phyloP scores from a whole-genome alignment of 2,888 invertebrate species.

The Trissolcus japonicus region DNA sequence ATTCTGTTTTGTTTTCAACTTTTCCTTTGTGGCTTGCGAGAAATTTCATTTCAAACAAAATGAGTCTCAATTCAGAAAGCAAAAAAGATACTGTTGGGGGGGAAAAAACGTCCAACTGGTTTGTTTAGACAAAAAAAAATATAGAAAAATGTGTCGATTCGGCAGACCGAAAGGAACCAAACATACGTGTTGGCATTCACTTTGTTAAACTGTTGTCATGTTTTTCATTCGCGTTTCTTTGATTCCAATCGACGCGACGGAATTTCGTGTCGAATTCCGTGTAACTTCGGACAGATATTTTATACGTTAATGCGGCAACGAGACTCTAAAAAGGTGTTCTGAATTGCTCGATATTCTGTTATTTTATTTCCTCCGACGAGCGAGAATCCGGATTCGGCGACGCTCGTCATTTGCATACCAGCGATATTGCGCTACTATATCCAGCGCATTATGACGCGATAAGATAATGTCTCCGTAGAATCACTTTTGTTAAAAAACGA shows the following conservation, averaged over 20 bases:
- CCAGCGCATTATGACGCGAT: constrained; percentile 42
- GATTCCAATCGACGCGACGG: constrained; percentile 25
- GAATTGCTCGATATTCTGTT: constrained; percentile 22
- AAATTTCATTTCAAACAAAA: too few species aligned
- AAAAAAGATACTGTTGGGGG: too few species aligned
- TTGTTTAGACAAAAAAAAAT: too few species aligned
- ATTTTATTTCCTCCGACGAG: not conserved
- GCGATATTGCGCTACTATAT: constrained; percentile 52
- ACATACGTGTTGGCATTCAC: constrained; percentile 7
- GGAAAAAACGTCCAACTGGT: too few species aligned
- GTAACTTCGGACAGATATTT: constrained; percentile 30
- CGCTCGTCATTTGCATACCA: constrained; percentile 48
- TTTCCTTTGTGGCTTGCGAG: too few species aligned
- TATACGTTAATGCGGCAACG: constrained; percentile 24
- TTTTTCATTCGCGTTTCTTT: constrained; percentile 17
- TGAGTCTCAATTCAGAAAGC: too few species aligned
- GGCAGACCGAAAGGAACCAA: too few species aligned
- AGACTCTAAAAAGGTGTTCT: constrained; percentile 28
- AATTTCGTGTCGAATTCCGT: constrained; percentile 24
- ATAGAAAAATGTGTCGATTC: too few species aligned
- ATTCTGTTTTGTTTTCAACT: too few species aligned
- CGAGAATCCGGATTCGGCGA: constrained; percentile 15
- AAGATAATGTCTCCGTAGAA: constrained; percentile 32
- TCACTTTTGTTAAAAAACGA: too few species aligned
- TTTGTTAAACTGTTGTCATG: constrained; percentile 9